Base-by-base conservation (phyloP, 2,797 vertebrate species). In the Myotis myotis region DNA sequence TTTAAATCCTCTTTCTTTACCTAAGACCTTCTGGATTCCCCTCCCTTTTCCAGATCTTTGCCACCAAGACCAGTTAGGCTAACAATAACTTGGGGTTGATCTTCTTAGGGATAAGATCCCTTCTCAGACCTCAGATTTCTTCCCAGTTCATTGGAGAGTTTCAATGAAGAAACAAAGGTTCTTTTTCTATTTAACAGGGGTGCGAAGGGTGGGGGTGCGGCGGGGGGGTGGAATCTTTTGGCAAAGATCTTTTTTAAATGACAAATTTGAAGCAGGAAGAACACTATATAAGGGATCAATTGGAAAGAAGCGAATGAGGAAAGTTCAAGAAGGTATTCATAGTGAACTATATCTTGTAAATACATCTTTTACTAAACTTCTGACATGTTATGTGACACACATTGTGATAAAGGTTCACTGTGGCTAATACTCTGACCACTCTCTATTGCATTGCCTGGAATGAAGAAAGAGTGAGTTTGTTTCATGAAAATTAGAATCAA, bases 401-500 rank as follows among this genome's bases (percentile, higher is more conserved):
- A 60, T 47, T 49, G 82, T 95, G 72, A 41, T 33, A 88, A 95
- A 95, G 20, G 22, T 11, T 62, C 76, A 36, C 0, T 15, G 12
- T 93, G 91, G 41, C 71, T 97, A 87, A 76, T 83, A 90, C 62
- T 68, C 96, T 96, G 87, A 92, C 66, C 92, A 47, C 71, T 96
- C 97, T 98, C 91, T 97, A 47, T 90, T 93, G 38, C 30, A 33
- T 64, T 96, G 38, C 66, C 47, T 96, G 72, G 74, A 93, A 96
- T 94, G 87, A 96, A 96, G 38, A 83, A 94, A 87, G 87, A 97
- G 53, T 86, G 85, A 95, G 8, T 57, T 83, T 68, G 9, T 87
- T 76, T 95, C 28, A 74, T 33, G 78, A 91, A 96, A 92, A 62
- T 87, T 96, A 76, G 2, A 30, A 41, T 7, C 55, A 38, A 95